Conservation (phyloP, 1,140 invertebrate genomes). For the Proales similis region DNA sequence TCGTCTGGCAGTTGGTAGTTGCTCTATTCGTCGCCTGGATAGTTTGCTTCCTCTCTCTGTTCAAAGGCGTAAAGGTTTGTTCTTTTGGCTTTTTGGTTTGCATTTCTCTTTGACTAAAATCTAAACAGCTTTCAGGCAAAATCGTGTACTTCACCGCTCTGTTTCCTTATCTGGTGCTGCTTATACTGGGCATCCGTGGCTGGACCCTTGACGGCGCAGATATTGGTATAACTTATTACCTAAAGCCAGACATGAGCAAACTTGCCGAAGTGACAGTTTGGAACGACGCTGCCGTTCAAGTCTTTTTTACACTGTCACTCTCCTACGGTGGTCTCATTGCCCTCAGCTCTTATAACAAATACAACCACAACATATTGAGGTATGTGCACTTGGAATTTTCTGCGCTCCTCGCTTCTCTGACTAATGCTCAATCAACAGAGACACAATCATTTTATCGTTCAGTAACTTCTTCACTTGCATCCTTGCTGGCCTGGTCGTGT, state of each 20-base stretch:
- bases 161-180: constrained; percentile 84
- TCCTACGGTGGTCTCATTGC: constrained; percentile 76
- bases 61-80: constrained; percentile 58
- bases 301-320: constrained; percentile 76
- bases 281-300: constrained; percentile 77
- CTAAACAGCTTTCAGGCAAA: constrained; percentile 65
- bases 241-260: constrained; percentile 41
- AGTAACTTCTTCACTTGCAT: constrained; percentile 93
- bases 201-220: constrained; percentile 65
- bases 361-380: constrained; percentile 56
- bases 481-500: constrained; percentile 96
- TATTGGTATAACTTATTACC: constrained; percentile 42
- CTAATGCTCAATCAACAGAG: constrained; percentile 57
- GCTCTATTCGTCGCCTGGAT: constrained; percentile 46
- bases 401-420: neutral
- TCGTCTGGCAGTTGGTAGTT: constrained; percentile 36
- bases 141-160: constrained; percentile 87
- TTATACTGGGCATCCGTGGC: constrained; percentile 77
- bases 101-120: too few species aligned
- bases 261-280: constrained; percentile 58
- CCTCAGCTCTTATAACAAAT: constrained; percentile 72
- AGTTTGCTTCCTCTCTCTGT: constrained; percentile 44
- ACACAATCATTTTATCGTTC: constrained; percentile 86
- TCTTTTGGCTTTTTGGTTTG: too few species aligned
- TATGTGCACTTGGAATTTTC: constrained; percentile 15